Base-by-base conservation (phyloP, 2,797 vertebrate genomes). In the Sciurus vulgaris region DNA sequence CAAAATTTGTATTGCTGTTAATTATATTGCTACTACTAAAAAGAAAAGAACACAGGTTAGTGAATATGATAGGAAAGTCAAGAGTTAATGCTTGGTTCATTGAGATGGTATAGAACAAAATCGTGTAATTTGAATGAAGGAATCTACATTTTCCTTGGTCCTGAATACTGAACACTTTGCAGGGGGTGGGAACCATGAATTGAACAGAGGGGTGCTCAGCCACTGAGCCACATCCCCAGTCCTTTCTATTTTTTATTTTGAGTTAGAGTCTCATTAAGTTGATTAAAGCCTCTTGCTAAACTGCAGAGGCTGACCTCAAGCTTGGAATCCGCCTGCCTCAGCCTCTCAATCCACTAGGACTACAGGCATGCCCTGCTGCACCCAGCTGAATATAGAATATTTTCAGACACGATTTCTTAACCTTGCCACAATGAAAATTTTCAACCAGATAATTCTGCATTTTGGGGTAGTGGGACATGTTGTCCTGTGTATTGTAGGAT, bases 1-100 rank as follows among this genome's bases (percentile, higher is more conserved):
- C 9, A 89, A 85, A 91, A 76, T 85, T 84, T 79, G 74, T 35
- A 44, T 81, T 89, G 22, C 81, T 92, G 26, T 73, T 95, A 47
- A 73, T 65, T 10, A 30, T 51, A 67, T 77, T 86, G 33, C 69
- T 92, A 17, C 51, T 91, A 63, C 51, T 51, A 69, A 78, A 82
- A 44, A 30, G 5, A 84, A 93, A 44, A 41, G 33, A 20, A 22
- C 28, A 35, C 73, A 11, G 7, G 56, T 78, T 93, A 67, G 15
- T 84, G 12, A 70, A 13, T 70, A 41, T 92, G 61, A 89, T 5
- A 38, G 73, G 49, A 20, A 94, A 87, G 24, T 84, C 77, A 61
- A 79, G 30, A 87, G 26, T 82, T 79, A 89, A 14, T 86, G 49
- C 26, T 87, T 94, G 44, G 15, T 26, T 78, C 15, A 79, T 6